phyloP scores from a whole-genome alignment of 1,140 invertebrate genomes.

The Sitodiplosis mosellana region DNA sequence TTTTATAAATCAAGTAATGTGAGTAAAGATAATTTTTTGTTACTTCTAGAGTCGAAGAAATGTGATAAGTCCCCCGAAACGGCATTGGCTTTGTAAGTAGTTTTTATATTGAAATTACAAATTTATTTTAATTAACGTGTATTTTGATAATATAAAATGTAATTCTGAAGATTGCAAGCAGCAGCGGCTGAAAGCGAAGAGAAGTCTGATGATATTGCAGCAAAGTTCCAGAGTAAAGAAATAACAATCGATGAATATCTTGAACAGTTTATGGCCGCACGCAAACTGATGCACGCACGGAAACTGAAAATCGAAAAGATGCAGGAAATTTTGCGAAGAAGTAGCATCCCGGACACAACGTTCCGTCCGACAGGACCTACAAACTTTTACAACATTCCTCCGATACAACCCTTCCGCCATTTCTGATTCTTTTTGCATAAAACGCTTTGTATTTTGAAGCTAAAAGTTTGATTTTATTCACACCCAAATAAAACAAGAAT shows the following conservation, averaged over 20 bases:
- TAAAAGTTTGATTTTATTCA: no score
- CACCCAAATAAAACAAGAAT: no score
- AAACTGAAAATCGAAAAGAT: slow-evolving; percentile 77
- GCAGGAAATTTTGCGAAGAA: slow-evolving; percentile 46
- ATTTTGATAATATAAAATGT: no score
- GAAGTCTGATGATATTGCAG: slow-evolving; percentile 59
- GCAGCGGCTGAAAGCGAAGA: slow-evolving; percentile 75
- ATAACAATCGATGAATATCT: slow-evolving; percentile 60
- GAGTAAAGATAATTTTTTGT: slow-evolving; percentile 20
- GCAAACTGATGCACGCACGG: slow-evolving; percentile 59
- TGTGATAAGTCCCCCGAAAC: slow-evolving; percentile 36
- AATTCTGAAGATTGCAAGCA: slow-evolving; percentile 64
- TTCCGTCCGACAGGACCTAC: no score
- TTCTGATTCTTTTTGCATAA: no score
- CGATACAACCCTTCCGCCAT: no score
- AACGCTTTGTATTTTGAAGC: no score
- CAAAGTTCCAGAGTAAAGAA: slow-evolving; percentile 54
- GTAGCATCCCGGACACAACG: slow-evolving; percentile 3
- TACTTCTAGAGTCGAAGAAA: no score
- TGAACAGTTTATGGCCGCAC: slow-evolving; percentile 48
- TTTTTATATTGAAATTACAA: no score
- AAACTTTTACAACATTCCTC: no score
- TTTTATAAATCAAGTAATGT: slow-evolving; percentile 39
- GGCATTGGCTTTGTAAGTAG: slow-evolving; percentile 61
- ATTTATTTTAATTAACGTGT: no score